Evolutionary conservation across 2,113 vertebrate species (phyloP).

Genomic region (Zosterops borbonicus): DNA sequence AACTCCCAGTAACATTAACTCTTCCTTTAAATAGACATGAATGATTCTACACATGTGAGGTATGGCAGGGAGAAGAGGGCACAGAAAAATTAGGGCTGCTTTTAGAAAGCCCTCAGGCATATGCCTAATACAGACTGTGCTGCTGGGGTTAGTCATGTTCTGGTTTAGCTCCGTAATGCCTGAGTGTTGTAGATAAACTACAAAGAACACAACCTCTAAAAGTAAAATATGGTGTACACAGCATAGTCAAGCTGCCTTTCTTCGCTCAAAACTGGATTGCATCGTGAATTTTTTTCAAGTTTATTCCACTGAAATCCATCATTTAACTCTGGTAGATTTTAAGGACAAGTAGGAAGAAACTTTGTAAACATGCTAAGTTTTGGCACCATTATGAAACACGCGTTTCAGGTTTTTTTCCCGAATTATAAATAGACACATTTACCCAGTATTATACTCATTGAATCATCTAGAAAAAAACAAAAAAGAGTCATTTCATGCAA

Average conservation of each 20-base stretch:
- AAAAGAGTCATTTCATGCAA: neutral
- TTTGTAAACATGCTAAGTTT: neutral
- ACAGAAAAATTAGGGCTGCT: neutral
- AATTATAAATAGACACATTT: neutral
- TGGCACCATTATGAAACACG: neutral
- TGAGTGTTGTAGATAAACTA: accelerated
- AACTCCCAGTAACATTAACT: accelerated
- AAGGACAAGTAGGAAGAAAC: neutral
- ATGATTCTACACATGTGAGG: neutral
- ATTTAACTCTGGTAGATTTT: neutral
- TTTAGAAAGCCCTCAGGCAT: neutral
- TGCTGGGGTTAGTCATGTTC: neutral
- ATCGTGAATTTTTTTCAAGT: neutral
- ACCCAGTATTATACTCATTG: neutral
- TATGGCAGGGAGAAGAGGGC: neutral
- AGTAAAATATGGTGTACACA: neutral
- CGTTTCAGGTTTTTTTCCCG: neutral
- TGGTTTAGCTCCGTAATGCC: neutral
- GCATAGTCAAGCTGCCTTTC: neutral
- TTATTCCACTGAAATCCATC: neutral
- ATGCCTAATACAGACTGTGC: neutral
- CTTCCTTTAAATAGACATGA: neutral
- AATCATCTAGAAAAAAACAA: neutral
- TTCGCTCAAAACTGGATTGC: neutral
- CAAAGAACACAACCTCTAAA: neutral